Conservation (phyloP, 2,797 vertebrate genomes). For the Morus bassanus region DNA sequence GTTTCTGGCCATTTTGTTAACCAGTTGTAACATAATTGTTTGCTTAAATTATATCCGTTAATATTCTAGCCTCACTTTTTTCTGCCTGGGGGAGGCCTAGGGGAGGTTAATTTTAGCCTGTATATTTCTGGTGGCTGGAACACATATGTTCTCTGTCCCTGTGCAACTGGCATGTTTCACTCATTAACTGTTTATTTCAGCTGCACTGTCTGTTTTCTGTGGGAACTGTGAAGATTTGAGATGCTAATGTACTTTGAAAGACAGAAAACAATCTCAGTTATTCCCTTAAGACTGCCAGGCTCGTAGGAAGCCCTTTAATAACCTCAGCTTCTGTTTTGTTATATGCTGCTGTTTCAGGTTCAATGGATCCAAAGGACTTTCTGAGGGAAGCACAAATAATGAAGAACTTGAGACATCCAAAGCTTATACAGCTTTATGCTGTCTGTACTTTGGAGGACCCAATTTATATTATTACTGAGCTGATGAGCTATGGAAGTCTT, state of each 20-base stretch:
- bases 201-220: conserved; percentile 45
- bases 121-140: conserved; percentile 21
- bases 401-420: conserved; percentile 92
- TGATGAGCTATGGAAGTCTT: conserved; percentile 94
- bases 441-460: conserved; percentile 94
- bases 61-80: not conserved
- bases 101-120: not conserved
- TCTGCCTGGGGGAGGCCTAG: not conserved
- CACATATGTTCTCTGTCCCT: not conserved
- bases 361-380: conserved; percentile 92
- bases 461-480: conserved; percentile 97
- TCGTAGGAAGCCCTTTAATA: conserved; percentile 51
- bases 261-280: conserved; percentile 45
- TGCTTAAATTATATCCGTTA: not conserved
- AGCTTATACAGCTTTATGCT: conserved; percentile 95
- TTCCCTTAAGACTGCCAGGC: conserved; percentile 52
- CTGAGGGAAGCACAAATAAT: conserved; percentile 93
- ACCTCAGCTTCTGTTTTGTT: conserved; percentile 63
- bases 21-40: not conserved
- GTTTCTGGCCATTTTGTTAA: not conserved
- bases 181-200: conserved; percentile 48
- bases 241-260: conserved; percentile 39
- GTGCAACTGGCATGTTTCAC: not conserved
- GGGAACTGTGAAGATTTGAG: conserved; percentile 63
- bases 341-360: conserved; percentile 79